Evolutionary conservation across 2,888 invertebrate genomes (phyloP).

Genomic region (Hybos culiciformis): DNA sequence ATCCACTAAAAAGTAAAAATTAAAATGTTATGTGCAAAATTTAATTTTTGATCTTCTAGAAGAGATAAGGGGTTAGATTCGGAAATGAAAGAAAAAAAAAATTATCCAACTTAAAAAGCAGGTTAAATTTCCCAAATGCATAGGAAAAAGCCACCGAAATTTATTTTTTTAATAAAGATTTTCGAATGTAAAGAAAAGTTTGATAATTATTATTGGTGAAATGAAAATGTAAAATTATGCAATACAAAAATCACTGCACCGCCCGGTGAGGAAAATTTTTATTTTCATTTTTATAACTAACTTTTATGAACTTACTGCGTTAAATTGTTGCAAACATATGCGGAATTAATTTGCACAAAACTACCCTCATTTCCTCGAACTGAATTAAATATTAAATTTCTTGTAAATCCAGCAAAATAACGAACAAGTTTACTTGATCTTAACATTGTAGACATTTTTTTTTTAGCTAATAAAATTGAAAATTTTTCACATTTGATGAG

Average conservation of each 20-base stretch:
- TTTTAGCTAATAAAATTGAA: too few relatives aligned
- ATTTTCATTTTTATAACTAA: too few relatives aligned
- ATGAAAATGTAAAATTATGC: background rate
- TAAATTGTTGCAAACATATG: slow-evolving; percentile 39
- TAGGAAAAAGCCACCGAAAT: slow-evolving; percentile 15
- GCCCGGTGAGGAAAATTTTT: too few relatives aligned
- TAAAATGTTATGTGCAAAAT: background rate
- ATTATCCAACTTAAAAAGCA: slow-evolving; percentile 12
- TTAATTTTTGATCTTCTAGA: background rate
- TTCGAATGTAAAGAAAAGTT: too few relatives aligned
- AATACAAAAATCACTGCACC: too few relatives aligned
- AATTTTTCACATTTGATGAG: too few relatives aligned
- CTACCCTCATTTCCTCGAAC: slow-evolving; percentile 50
- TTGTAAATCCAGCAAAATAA: slow-evolving; percentile 57
- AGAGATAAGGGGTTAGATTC: background rate
- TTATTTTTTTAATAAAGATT: too few relatives aligned
- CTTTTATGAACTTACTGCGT: slow-evolving; percentile 33
- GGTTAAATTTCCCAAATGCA: slow-evolving; percentile 1
- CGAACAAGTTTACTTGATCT: slow-evolving; percentile 62
- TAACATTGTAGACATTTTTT: slow-evolving; percentile 32
- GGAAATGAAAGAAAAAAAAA: background rate
- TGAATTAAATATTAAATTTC: slow-evolving; percentile 51
- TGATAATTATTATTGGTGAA: too few relatives aligned
- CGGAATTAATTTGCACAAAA: slow-evolving; percentile 38
- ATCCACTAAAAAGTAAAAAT: slow-evolving; percentile 37